Evolutionary conservation across 2,113 vertebrate genomes (phyloP).

Genomic region (Chascanopsetta lugubris): DNA sequence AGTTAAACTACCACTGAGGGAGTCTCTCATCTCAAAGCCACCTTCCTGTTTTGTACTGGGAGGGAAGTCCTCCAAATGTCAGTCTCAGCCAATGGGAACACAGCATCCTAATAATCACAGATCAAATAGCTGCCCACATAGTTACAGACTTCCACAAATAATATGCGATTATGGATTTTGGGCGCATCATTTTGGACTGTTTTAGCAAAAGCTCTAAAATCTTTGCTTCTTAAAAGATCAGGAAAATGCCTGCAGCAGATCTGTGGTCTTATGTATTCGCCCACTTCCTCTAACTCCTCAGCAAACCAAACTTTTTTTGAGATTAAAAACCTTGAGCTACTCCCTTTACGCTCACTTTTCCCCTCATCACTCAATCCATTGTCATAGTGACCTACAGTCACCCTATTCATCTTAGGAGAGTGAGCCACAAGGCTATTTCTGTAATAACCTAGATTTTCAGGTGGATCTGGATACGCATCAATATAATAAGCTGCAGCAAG

Average conservation of each 20-base stretch:
- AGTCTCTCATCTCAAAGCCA: slow-evolving; percentile 36
- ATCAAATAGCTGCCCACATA: slow-evolving; percentile 55
- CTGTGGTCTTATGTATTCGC: slow-evolving; percentile 42
- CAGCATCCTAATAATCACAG: slow-evolving; percentile 20
- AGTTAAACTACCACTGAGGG: slow-evolving; percentile 21
- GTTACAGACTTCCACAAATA: slow-evolving; percentile 45
- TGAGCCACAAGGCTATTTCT: slow-evolving; percentile 72
- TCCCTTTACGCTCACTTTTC: slow-evolving; percentile 32
- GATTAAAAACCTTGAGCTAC: slow-evolving; percentile 29
- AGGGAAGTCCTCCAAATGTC: not conserved
- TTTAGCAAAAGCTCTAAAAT: slow-evolving; percentile 66
- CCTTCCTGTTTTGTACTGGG: slow-evolving; percentile 20
- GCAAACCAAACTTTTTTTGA: slow-evolving; percentile 29
- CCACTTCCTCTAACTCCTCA: slow-evolving; percentile 49
- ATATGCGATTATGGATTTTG: slow-evolving; percentile 62
- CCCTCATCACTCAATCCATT: slow-evolving; percentile 47
- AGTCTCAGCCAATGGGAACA: slow-evolving; percentile 11
- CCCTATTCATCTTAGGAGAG: slow-evolving; percentile 73
- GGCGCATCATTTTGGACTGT: slow-evolving; percentile 45
- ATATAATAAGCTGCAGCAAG: slow-evolving; percentile 56
- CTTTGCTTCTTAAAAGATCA: slow-evolving; percentile 73
- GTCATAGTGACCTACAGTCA: slow-evolving; percentile 77
- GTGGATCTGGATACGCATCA: slow-evolving; percentile 69
- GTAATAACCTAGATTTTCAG: slow-evolving; percentile 77
- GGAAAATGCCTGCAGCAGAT: slow-evolving; percentile 50